These are phyloP conservation scores for Catonia carolina DNA, from an alignment of 2,888 invertebrate genomes.

Conservation along the genomic window DNA sequence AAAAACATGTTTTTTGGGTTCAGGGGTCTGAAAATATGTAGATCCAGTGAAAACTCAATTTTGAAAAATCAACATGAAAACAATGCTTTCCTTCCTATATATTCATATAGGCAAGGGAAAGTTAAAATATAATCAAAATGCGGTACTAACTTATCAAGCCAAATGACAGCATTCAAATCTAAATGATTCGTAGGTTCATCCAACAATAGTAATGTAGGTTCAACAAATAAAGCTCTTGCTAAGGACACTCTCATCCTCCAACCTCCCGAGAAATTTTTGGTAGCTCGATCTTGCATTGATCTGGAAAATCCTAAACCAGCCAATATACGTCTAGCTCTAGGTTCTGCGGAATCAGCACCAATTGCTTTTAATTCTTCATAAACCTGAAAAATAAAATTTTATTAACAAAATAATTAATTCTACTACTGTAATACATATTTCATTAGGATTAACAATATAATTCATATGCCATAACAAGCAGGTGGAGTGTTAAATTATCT, in stretches of 20 bases:
- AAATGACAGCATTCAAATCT: slow-evolving; percentile 94
- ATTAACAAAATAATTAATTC: too few relatives aligned
- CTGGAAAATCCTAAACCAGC: slow-evolving; percentile 91
- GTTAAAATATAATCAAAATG: neutral
- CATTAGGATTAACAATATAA: too few relatives aligned
- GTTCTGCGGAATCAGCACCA: slow-evolving; percentile 96
- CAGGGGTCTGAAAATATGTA: too few relatives aligned
- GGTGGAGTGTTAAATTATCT: too few relatives aligned
- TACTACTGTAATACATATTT: too few relatives aligned
- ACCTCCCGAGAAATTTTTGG: slow-evolving; percentile 58
- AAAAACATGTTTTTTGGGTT: too few relatives aligned
- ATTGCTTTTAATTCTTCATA: slow-evolving; percentile 94
- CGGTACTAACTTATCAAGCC: slow-evolving; percentile 87
- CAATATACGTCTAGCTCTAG: slow-evolving; percentile 88
- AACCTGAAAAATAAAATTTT: slow-evolving; percentile 49
- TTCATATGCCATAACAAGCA: too few relatives aligned
- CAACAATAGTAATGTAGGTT: slow-evolving; percentile 57
- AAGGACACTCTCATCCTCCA: slow-evolving; percentile 65
- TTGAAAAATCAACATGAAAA: neutral
- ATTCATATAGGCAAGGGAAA: neutral
- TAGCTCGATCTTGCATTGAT: slow-evolving; percentile 68
- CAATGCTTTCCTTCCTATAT: neutral
- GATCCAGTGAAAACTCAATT: neutral
- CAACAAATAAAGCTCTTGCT: slow-evolving; percentile 57
- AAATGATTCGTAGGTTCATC: slow-evolving; percentile 62